Base-by-base conservation (phyloP, 2,888 invertebrate genomes). In the Candidula unifasciata region DNA sequence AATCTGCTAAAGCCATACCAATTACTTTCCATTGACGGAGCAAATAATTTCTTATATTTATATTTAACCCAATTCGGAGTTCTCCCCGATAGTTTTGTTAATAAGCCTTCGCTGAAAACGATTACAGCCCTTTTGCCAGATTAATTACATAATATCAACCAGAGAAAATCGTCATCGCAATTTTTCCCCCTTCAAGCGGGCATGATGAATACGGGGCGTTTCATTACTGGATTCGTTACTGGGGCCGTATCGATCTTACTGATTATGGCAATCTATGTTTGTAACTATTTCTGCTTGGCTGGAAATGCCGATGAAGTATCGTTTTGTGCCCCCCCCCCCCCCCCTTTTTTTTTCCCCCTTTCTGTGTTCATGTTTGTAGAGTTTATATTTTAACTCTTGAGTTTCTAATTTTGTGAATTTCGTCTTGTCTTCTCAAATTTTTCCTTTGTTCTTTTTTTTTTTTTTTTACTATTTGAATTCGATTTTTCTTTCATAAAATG, bases 61-160 rank as follows among this genome's bases (percentile, higher is more conserved):
- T 73, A 52, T 44, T 73, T 44, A 16, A 21, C n/a, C 60, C 35
- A 60, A 60, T 60, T 44, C 60, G 10, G 77, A 0, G 33, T 30
- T 77, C 60, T 33, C 57, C 60, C 35, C 66, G 37, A 30, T 44
- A 57, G 54, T 30, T 77, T 80, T 69, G 44, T 69, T 80, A 80
- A 80, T 54, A 66, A 64, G 66, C 68, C 30, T 52, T 52, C 69
- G 37, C 54, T 54, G 37, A 37, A n/a, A 66, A 69, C 69, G 35
- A 80, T 68, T 54, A 69, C 80, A 27, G 64, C 37, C 54, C 52
- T 69, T n/a, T 54, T 69, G 54, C 68, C 69, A 69, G 54, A 80
- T 64, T 80, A 80, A 80, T 80, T 80, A 80, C 54, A 80, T 44
- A 52, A 80, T 80, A 80, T 80, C 60, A 80, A 69, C 80, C 21